Base-by-base conservation (phyloP, 2,888 invertebrate species). In the Drosophila paranaensis region DNA sequence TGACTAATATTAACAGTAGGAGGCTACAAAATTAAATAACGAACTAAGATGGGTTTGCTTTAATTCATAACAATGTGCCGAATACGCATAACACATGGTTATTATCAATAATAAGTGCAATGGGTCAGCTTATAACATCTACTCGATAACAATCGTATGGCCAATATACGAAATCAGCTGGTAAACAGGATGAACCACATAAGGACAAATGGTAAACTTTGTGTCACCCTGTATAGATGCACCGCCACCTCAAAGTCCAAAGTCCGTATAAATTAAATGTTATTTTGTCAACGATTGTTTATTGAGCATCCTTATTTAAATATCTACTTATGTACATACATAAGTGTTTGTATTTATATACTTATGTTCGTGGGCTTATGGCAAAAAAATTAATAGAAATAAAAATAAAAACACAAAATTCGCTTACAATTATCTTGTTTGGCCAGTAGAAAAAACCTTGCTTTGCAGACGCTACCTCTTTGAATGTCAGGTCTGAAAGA, bases 401-500 rank as follows among this genome's bases (percentile, higher is more conserved):
- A 39, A 2, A 73, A 60, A 62, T n/a, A 8, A 14, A 46, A 53
- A 6, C 20, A 13, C 16, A 25, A 72, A 56, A 58, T 79, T 35
- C 13, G 64, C 62, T 48, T 68, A 57, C 55, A 77, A 64, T 42
- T 77, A 74, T 63, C 62, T 79, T 77, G 74, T 71, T 71, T 76
- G 55, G 48, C 30, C 51, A 75, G 67, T 66, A 67, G 60, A 67
- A 71, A 67, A 71, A 80, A 81, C 79, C 82, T 81, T 78, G 82
- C 70, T 68, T 70, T 56, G 67, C 62, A 69, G 67, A 66, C 68
- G 81, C 60, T 72, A 64, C 35, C 50, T 70, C 78, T 75, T 79
- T 79, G 82, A 80, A 80, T 80, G 82, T 78, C 80, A 81, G 76
- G 75, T 70, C 71, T 53, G 58, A 78, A 74, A 77, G 77, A 35